Percentiles rank a stretch among this genome's conserved stretches.
These are phyloP conservation scores for Graptemys geographica DNA, from an alignment of 2,797 vertebrate species.

Conservation along the genomic window DNA sequence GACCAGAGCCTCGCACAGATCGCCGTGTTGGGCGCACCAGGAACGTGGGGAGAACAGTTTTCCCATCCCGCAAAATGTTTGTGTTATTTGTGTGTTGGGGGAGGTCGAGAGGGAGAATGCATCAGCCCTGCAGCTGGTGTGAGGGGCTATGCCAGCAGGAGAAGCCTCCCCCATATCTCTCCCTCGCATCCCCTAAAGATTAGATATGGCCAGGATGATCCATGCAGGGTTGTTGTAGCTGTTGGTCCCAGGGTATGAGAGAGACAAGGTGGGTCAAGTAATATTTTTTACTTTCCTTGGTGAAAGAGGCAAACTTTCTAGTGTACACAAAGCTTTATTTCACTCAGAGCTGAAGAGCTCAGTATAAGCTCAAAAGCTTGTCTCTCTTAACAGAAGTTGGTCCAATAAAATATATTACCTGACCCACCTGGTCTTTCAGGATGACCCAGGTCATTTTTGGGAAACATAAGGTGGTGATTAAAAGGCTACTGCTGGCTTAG, in stretches of 20 bases:
- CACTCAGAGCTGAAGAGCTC: background rate
- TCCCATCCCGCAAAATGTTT: too few species aligned
- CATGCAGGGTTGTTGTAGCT: background rate
- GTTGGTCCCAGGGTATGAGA: background rate
- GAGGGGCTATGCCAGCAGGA: background rate
- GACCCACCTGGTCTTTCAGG: background rate
- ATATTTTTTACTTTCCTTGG: background rate
- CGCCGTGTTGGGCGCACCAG: too few species aligned
- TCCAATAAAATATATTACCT: background rate
- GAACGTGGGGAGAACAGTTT: too few species aligned
- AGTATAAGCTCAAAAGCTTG: background rate
- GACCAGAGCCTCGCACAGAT: too few species aligned
- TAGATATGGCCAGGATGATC: background rate
- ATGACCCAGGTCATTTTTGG: background rate
- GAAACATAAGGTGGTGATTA: background rate
- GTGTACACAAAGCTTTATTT: background rate
- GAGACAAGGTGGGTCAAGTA: background rate
- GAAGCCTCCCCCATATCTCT: background rate
- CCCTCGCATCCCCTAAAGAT: background rate
- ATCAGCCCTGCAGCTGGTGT: too few species aligned
- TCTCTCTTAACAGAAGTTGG: background rate
- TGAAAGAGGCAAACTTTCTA: background rate
- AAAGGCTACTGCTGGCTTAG: background rate
- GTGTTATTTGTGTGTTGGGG: background rate
- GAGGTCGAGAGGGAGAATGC: background rate